Evolutionary conservation across 2,888 invertebrate species (phyloP), one percentile per base, ranked within the genome.

Genomic region (Corythucha ciliata): DNA sequence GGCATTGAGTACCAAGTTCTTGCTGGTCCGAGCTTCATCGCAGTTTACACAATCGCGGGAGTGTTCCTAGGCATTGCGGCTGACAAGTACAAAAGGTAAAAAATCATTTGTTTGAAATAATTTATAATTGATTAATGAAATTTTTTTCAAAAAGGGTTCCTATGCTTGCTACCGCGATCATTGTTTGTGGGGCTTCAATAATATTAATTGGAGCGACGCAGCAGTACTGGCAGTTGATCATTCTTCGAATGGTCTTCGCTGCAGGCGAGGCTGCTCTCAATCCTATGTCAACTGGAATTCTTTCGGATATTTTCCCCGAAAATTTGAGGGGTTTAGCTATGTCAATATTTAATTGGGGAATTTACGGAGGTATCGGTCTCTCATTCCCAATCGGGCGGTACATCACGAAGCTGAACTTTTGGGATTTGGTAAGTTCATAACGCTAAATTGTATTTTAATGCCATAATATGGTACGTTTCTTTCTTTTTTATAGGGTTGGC

Each of bases 311-410:
- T 27, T 64, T 64, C 42, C 55, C 62, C n/a, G 61, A 64, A 63
- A 59, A 64, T 56, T 83, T 88, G 63, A 76, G 92, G 51, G 92
- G 88, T 1, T 69, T 91, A 34, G 92, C 91, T 12, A 81, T 92
- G 75, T 89, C 91, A 1, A 80, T 93, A 56, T 92, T 92, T 73
- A 92, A 92, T 69, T 92, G 91, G 91, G 92, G 93, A 10, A 91
- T 92, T 60, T 93, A 92, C 65, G 88, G 91, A 26, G 92, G 92
- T 2, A 92, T 91, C 62, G 91, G 91, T 39, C 81, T 92, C 58
- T 88, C 91, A 0, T 92, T 91, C 66, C 91, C 92, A 0, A 82
- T 92, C 4, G 92, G 92, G 0, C 78, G 90, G 60, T 90, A 90
- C 62, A 75, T 89, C 12, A 86, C 89, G 1, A 71, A 74, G 24